phyloP scores from a whole-genome alignment of 2,797 vertebrate species.

The Numenius phaeopus region DNA sequence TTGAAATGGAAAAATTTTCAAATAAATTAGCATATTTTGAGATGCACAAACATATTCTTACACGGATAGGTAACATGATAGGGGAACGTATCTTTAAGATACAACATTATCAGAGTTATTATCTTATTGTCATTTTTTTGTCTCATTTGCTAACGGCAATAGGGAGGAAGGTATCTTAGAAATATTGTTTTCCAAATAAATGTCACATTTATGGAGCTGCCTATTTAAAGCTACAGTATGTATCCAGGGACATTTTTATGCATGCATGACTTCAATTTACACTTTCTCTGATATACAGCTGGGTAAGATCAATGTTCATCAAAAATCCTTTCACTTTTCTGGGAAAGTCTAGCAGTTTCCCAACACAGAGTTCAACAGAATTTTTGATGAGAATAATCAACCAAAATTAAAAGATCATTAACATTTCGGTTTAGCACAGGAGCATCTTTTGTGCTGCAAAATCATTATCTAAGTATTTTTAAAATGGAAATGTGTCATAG shows the following conservation, averaged over 20 bases:
- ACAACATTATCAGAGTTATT: background rate
- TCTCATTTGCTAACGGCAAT: background rate
- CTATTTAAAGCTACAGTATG: background rate
- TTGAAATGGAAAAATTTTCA: background rate
- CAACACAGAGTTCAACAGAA: background rate
- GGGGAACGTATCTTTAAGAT: background rate
- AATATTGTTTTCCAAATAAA: background rate
- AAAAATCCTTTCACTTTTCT: background rate
- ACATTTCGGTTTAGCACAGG: background rate
- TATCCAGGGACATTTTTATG: background rate
- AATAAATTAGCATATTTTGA: background rate
- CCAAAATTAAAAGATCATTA: constrained; percentile 11
- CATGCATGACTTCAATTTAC: background rate
- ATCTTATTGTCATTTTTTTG: background rate
- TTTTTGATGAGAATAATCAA: background rate
- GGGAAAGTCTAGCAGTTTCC: background rate
- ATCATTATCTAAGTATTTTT: background rate
- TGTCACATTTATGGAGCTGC: background rate
- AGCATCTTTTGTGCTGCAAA: background rate
- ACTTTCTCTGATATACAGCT: background rate
- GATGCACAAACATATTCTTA: background rate
- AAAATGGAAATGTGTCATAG: background rate
- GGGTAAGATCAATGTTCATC: background rate
- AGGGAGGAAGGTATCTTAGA: background rate
- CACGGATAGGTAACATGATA: background rate